A percentile compares a stretch with the other conserved stretches of the same genome.
phyloP scores from a whole-genome alignment of 2,888 invertebrate species.

The Dermolepida albohirtum region DNA sequence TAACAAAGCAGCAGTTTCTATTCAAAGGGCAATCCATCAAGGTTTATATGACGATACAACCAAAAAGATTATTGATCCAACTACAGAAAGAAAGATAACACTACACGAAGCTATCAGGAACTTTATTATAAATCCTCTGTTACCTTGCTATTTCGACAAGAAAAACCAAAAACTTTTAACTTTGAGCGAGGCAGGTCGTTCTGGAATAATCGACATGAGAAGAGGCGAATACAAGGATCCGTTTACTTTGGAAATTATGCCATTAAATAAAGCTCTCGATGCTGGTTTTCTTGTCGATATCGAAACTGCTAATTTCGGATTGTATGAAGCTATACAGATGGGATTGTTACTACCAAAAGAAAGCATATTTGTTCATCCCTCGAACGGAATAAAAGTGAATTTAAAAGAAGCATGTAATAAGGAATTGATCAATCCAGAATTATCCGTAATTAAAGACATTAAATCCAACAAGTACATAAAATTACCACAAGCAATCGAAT shows the following conservation, averaged over 20 bases:
- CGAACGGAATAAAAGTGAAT: constrained; percentile 78
- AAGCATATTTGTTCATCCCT: constrained; percentile 80
- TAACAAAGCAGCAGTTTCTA: constrained; percentile 82
- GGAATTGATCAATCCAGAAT: constrained; percentile 81
- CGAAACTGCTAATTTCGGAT: constrained; percentile 83
- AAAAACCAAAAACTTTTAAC: constrained; percentile 78
- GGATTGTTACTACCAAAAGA: constrained; percentile 78
- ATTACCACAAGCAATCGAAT: constrained; percentile 78
- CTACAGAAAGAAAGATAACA: constrained; percentile 81
- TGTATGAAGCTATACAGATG: constrained; percentile 84
- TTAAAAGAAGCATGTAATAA: constrained; percentile 79
- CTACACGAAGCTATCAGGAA: constrained; percentile 86
- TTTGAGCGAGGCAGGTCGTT: constrained; percentile 83
- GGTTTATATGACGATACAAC: constrained; percentile 85
- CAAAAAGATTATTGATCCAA: constrained; percentile 86
- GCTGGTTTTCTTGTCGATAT: constrained; percentile 87
- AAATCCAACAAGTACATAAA: constrained; percentile 78
- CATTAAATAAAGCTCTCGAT: constrained; percentile 80
- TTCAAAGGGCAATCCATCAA: constrained; percentile 88
- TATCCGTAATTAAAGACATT: constrained; percentile 79
- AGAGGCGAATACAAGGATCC: constrained; percentile 83
- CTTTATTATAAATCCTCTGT: constrained; percentile 82
- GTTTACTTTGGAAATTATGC: constrained; percentile 73
- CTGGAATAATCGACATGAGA: constrained; percentile 83
- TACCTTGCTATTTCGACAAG: constrained; percentile 85